Evolutionary conservation across 2,113 vertebrate species (phyloP), one percentile per base, ranked within the genome.

Genomic region (Aleadryas rufinucha): DNA sequence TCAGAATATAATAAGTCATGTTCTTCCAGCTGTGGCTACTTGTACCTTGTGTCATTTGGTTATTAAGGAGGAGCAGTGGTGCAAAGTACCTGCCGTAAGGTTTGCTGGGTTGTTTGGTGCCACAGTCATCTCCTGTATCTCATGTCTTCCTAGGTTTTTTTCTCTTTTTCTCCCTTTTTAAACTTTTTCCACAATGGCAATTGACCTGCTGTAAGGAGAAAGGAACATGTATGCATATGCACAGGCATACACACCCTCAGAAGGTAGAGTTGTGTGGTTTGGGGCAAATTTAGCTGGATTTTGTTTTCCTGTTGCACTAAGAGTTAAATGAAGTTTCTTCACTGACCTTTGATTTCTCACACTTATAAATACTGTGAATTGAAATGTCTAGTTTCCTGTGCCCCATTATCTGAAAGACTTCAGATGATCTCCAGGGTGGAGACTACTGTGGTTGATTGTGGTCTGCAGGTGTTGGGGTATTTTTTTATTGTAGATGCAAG

Each of bases 191-290:
- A 45, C 59, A 35, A 14, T 42, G 53, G 26, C 33, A 83, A 0
- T 37, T 66, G 66, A 37, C 7, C 11, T 2, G 0, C 35, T 69
- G 17, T 49, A 50, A 33, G 39, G 28, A 72, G n/a, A 53, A 84
- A 5, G 30, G 23, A 50, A 16, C 50, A 1, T 4, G 4, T 16
- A 4, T 12, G 5, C 6, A 3, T 35, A 24, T 78, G 33, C 11
- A 28, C 28, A 37, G 0, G 0, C 31, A 16, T 33, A 17, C 42
- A n/a, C 7, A 19, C 0, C n/a, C 28, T 84, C 33, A 31, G 63
- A 33, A 70, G 35, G 27, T 52, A 15, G 16, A 39, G 16, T 31
- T 27, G 8, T 31, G 31, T 56, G 22, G 14, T 28, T 92, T 78
- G 12, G 14, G 71, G 65, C 54, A 77, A 53, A 5, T 72, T 79